Evolutionary conservation across 2,888 invertebrate genomes (phyloP), one percentile per base, ranked within the genome.

Genomic region (Tryphoninae sp.): DNA sequence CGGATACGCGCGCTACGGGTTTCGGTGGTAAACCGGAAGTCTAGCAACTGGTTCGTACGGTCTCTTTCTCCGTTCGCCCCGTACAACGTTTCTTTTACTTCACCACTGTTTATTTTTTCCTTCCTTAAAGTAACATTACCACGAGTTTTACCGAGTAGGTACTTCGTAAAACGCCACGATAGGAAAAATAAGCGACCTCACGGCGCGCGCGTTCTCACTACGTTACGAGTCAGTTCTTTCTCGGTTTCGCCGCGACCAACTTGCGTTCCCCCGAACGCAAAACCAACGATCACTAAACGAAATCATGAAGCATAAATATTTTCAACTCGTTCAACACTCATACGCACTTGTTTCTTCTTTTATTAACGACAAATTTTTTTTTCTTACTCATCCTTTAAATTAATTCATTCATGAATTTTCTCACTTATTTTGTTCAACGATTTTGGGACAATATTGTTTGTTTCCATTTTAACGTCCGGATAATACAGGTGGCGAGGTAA

Each of bases 11-110:
- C 33, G 59, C 33, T 67, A 62, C 67, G 69, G 78, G 33, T 81
- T 81, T 81, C 78, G 81, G 51, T 78, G 81, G 81, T 78, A 71
- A 81, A 81, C 83, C 84, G 85, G 85, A 85, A 85, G 85, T 82
- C 76, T 80, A 74, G 76, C 74, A 83, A 85, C 84, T 83, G 78
- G 85, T 82, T 80, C 55, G 81, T 79, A 55, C 22, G 51, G 51
- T 75, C 75, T 78, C 75, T 75, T 72, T 81, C 74, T 81, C 51
- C 51, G 40, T 58, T 55, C 74, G 49, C 74, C 55, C 65, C 45
- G 53, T 69, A 58, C 22, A 77, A 69, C 51, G 40, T 42, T 62
- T 69, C 26, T 62, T 62, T 55, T 55, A 4, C 19, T 45, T 45
- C 13, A 22, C 23, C 53, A 62, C 16, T 62, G 42, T 55, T 19